Percentiles rank a stretch among this genome's conserved stretches.
phyloP scores from a whole-genome alignment of 1,140 invertebrate species.

The Lutraria rhynchaena region DNA sequence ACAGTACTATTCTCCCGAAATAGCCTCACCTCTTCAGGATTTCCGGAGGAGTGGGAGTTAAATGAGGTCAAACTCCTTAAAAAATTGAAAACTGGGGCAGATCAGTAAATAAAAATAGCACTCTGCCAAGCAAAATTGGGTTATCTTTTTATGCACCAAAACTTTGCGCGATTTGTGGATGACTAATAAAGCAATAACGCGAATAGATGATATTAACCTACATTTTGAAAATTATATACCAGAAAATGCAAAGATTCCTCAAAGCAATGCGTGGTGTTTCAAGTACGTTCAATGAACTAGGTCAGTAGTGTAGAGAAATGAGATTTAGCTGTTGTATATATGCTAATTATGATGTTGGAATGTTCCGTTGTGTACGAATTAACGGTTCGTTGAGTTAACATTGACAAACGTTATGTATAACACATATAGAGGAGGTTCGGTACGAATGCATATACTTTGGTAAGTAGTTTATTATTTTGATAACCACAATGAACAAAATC shows the following conservation, averaged over 20 bases:
- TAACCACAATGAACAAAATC: too few species aligned
- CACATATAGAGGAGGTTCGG: too few species aligned
- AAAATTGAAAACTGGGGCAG: background rate
- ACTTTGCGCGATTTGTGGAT: too few species aligned
- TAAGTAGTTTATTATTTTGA: too few species aligned
- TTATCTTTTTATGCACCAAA: slow-evolving; percentile 1
- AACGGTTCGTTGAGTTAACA: slow-evolving; percentile 26
- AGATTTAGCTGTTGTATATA: background rate
- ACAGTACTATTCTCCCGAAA: background rate
- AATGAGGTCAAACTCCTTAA: slow-evolving; percentile 2
- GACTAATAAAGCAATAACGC: too few species aligned
- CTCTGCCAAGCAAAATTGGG: slow-evolving; percentile 13
- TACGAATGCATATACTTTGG: too few species aligned
- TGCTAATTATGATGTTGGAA: slow-evolving; percentile 31
- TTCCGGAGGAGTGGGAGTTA: background rate
- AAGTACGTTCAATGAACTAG: too few species aligned
- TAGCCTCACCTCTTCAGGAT: slow-evolving; percentile 4
- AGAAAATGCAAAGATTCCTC: too few species aligned
- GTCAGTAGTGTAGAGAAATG: slow-evolving; percentile 19
- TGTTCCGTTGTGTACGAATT: slow-evolving; percentile 21
- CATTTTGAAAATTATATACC: too few species aligned
- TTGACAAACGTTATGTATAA: slow-evolving; percentile 12
- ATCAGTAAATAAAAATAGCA: background rate
- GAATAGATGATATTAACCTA: too few species aligned
- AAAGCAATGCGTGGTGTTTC: too few species aligned